Percentiles rank a stretch among this genome's conserved stretches.
phyloP scores from a whole-genome alignment of 2,113 vertebrate species.

The Isichthys henryi region DNA sequence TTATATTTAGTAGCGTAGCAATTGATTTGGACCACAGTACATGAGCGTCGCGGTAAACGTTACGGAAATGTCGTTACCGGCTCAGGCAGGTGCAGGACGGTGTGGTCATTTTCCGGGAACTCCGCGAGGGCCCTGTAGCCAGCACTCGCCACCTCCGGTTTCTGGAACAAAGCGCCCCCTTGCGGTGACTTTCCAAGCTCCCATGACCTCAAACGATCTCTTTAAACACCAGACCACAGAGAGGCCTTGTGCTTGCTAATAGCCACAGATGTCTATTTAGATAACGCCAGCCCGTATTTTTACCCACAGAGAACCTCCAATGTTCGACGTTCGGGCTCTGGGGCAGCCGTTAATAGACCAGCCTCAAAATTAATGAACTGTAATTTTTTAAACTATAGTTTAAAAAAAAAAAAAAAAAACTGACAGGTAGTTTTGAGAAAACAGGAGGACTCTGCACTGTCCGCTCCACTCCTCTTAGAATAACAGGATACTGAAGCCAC shows the following conservation, averaged over 20 bases:
- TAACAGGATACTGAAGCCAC: background rate
- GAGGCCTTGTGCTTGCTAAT: background rate
- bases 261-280: background rate
- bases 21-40: background rate
- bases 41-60: background rate
- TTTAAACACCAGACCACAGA: background rate
- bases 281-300: background rate
- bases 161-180: constrained; percentile 52
- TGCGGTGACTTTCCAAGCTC: background rate
- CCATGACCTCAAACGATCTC: background rate
- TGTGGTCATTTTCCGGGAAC: constrained; percentile 69
- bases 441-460: background rate
- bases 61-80: constrained; percentile 54
- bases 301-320: background rate
- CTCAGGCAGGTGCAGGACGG: constrained; percentile 75
- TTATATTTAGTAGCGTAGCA: background rate
- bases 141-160: constrained; percentile 66
- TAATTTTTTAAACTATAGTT: too few species aligned
- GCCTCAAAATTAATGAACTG: background rate
- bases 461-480: background rate
- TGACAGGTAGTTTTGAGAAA: background rate
- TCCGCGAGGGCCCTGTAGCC: constrained; percentile 80
- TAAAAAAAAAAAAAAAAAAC: background rate
- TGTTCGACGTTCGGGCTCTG: background rate
- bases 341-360: background rate